Evolutionary conservation across 2,888 invertebrate genomes (phyloP).

Genomic region (Volucella inflata): DNA sequence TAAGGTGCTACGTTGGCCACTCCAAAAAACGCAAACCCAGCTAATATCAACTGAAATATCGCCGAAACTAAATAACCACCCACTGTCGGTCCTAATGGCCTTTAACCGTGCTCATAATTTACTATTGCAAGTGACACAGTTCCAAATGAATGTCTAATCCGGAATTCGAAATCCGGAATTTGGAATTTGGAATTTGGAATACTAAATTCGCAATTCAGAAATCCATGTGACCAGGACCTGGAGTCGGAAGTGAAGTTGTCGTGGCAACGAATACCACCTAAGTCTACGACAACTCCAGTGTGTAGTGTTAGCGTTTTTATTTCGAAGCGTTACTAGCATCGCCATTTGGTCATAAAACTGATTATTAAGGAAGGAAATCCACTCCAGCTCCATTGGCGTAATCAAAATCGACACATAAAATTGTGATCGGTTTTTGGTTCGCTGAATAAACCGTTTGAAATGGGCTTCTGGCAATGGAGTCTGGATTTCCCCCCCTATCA

Average conservation of each 20-base stretch:
- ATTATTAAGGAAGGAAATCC: slow-evolving; percentile 67
- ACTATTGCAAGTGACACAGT: slow-evolving; percentile 61
- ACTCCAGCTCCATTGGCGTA: slow-evolving; percentile 50
- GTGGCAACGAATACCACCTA: no score
- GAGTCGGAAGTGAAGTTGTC: no score
- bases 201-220: no score
- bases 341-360: slow-evolving; percentile 70
- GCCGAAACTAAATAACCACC: slow-evolving; percentile 30
- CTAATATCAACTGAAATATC: slow-evolving; percentile 49
- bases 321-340: slow-evolving; percentile 17
- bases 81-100: slow-evolving; percentile 48
- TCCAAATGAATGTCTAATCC: slow-evolving; percentile 4
- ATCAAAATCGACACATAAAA: slow-evolving; percentile 74
- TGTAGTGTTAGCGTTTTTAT: slow-evolving; percentile 5
- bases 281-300: no score
- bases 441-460: slow-evolving; percentile 22
- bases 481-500: not conserved
- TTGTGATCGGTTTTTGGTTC: slow-evolving; percentile 60
- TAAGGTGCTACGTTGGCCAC: not conserved
- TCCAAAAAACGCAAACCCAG: slow-evolving; percentile 33
- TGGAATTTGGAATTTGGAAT: no score
- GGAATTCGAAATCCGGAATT: not conserved
- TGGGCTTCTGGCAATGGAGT: slow-evolving; percentile 13
- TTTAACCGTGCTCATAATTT: slow-evolving; percentile 61
- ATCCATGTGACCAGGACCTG: no score